Conservation (phyloP, 2,797 vertebrate genomes). For the Dermochelys coriacea region DNA sequence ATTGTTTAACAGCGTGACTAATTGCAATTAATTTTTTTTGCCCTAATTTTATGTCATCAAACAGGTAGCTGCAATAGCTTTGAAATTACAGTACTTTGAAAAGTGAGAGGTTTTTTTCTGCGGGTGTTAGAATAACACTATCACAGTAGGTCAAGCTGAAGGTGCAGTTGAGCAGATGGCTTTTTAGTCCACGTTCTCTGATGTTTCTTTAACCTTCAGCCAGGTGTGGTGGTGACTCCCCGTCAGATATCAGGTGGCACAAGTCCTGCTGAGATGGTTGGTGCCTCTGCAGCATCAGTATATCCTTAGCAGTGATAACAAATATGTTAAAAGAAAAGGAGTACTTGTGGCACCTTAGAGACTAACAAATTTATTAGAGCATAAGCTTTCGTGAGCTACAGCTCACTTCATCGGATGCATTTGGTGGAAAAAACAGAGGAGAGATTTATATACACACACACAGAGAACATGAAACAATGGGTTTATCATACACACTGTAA, state of each 20-base stretch:
- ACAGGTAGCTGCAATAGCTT: neutral
- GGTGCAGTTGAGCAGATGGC: constrained; percentile 1
- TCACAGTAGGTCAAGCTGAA: accelerated
- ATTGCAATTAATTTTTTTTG: too few species aligned
- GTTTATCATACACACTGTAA: too few species aligned
- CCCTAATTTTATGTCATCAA: neutral
- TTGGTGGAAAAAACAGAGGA: too few species aligned
- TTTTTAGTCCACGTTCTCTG: neutral
- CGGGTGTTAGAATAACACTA: accelerated
- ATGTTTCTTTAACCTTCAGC: constrained; percentile 22
- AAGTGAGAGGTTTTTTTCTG: accelerated
- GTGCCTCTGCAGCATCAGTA: neutral
- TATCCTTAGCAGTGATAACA: neutral
- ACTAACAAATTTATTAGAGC: too few species aligned
- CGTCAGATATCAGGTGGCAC: accelerated
- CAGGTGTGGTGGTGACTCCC: neutral
- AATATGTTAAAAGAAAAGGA: too few species aligned
- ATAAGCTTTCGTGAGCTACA: too few species aligned
- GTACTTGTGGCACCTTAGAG: too few species aligned
- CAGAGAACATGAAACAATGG: too few species aligned
- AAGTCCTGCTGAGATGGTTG: neutral
- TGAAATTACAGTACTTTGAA: neutral
- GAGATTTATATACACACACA: too few species aligned
- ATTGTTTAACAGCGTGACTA: too few species aligned
- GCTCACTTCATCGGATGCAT: too few species aligned